Percentiles rank a stretch among this genome's conserved stretches.
phyloP scores from a whole-genome alignment of 2,888 invertebrate species.

The Acholoe squamosa region DNA sequence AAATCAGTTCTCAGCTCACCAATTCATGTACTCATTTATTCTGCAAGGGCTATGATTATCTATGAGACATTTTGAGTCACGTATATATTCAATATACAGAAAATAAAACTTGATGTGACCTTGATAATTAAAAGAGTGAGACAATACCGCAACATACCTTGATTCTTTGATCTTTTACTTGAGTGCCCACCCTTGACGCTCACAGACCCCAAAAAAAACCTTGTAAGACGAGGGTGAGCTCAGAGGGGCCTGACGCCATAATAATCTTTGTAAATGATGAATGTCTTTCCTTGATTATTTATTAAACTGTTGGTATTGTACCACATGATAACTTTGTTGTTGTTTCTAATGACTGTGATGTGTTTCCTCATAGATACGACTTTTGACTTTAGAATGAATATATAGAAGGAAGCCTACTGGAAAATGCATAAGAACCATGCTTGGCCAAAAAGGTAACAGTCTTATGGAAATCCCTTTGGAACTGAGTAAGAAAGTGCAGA shows the following conservation, averaged over 20 bases:
- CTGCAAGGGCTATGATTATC: background rate
- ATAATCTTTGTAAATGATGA: conserved; percentile 56
- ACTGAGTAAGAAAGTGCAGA: too few relatives aligned
- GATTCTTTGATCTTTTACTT: conserved; percentile 11
- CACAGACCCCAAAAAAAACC: background rate
- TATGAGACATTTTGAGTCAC: background rate
- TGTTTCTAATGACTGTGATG: background rate
- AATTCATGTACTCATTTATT: too few relatives aligned
- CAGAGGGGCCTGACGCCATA: background rate
- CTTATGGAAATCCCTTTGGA: too few relatives aligned
- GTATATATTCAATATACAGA: background rate
- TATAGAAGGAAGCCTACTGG: too few relatives aligned
- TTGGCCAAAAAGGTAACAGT: too few relatives aligned
- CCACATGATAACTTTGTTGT: conserved; percentile 10
- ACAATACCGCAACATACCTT: background rate
- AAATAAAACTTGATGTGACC: background rate
- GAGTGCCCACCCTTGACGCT: background rate
- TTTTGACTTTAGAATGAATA: too few relatives aligned
- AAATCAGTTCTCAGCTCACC: too few relatives aligned
- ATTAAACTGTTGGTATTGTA: conserved; percentile 62
- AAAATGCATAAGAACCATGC: too few relatives aligned
- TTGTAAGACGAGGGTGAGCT: background rate
- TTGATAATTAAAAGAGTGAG: conserved; percentile 7
- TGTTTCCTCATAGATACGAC: background rate
- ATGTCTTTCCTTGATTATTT: conserved; percentile 56